Percentiles rank a stretch among this genome's conserved stretches.
These are phyloP conservation scores for Leptothorax acervorum DNA, from an alignment of 2,888 invertebrate genomes.

Conservation along the genomic window DNA sequence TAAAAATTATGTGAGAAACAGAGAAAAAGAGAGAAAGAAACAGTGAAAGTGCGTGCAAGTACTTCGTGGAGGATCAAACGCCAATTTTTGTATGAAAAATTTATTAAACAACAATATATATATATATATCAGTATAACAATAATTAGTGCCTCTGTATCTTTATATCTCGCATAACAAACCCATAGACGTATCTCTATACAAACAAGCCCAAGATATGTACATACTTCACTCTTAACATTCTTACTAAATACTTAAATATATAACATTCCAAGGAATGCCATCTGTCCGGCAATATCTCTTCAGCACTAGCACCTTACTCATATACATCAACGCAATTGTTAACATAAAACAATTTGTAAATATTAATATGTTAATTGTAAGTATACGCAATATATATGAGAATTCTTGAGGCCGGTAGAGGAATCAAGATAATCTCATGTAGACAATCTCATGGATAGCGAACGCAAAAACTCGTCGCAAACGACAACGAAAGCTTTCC, in stretches of 20 bases:
- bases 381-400: constrained; percentile 58
- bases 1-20: constrained; percentile 65
- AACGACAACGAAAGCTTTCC: constrained; percentile 43
- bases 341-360: constrained; percentile 55
- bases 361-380: constrained; percentile 57
- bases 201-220: constrained; percentile 80
- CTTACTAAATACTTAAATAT: constrained; percentile 78
- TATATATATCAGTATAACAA: constrained; percentile 79
- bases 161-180: constrained; percentile 84
- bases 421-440: constrained; percentile 52
- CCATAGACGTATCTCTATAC: constrained; percentile 81
- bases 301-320: constrained; percentile 71
- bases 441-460: constrained; percentile 19
- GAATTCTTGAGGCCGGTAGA: constrained; percentile 58
- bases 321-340: constrained; percentile 34
- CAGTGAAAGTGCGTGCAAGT: constrained; percentile 65
- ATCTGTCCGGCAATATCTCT: constrained; percentile 81
- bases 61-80: constrained; percentile 81
- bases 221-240: constrained; percentile 78
- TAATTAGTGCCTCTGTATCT: constrained; percentile 73
- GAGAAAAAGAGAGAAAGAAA: constrained; percentile 46
- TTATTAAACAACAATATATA: constrained; percentile 84
- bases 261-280: constrained; percentile 82
- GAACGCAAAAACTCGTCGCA: constrained; percentile 31
- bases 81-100: constrained; percentile 84